Evolutionary conservation across 23 tunicate species (phyloP), one percentile per base, ranked within the genome.

Genomic region (Styela plicata): DNA sequence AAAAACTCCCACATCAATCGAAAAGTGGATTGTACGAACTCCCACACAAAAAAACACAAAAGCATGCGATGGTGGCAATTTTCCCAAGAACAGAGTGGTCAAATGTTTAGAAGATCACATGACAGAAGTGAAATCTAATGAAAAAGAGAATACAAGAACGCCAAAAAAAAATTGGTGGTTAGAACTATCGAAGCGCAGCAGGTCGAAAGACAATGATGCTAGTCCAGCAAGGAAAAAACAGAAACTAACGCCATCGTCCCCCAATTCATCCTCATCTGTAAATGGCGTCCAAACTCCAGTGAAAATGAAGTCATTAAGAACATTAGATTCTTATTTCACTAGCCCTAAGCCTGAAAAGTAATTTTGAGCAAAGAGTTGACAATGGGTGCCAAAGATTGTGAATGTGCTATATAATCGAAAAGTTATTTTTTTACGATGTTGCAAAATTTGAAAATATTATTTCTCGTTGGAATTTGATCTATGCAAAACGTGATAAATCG

Each of bases 21-120:
- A 44, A n/a, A 76, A 76, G 2, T 76, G 81, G 63, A 22, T 36
- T 73, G 78, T 34, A 22, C n/a, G 65, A 44, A 76, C 52, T 22
- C 64, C 66, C 36, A 25, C 52, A 7, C n/a, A 33, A 26, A 44
- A 44, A 23, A 76, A 76, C 28, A 22, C 21, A 0, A 18, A n/a
- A 18, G 22, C 31, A 24, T 21, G 18, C 22, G 37, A 34, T 5
- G 26, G 53, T 33, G 19, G 26, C 33, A 74, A 25, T 30, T 52
- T 23, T 17, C 32, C 57, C 24, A 25, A 24, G 0, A 76, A 44
- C 44, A 17, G 30, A 16, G 30, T 25, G 71, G 31, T 67, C 19
- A 27, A 1, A 27, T 67, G 71, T 25, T 57, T 44, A 36, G 81
- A 53, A 25, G 27, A 26, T 20, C 63, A 76, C 27, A 76, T 76